phyloP scores from a whole-genome alignment of 2,797 vertebrate genomes.

The Masticophis lateralis region DNA sequence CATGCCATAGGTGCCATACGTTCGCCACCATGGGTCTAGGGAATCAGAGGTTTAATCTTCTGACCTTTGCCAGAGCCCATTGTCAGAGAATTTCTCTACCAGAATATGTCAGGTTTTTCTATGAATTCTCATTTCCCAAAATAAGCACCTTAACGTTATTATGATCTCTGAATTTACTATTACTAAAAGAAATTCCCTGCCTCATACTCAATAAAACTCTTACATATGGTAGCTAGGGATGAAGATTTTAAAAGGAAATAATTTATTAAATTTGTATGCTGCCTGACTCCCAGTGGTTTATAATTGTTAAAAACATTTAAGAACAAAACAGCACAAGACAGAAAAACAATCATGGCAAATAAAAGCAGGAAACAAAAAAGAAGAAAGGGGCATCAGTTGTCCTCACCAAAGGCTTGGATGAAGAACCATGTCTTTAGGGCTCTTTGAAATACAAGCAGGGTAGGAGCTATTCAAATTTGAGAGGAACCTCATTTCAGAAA shows the following conservation, averaged over 20 bases:
- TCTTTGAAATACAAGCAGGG: neutral
- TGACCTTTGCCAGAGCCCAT: neutral
- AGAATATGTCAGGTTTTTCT: neutral
- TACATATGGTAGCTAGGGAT: neutral
- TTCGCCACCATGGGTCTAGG: neutral
- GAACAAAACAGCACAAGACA: neutral
- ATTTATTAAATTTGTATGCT: neutral
- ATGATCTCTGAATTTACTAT: neutral
- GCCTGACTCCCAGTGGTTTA: neutral
- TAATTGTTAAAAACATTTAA: neutral
- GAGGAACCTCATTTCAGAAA: neutral
- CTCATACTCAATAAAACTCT: neutral
- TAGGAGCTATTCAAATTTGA: neutral
- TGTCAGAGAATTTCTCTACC: neutral
- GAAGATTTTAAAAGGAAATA: neutral
- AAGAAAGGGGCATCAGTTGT: neutral
- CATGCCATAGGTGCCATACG: too few species aligned
- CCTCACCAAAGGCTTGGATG: neutral
- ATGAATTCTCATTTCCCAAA: neutral
- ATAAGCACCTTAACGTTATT: neutral
- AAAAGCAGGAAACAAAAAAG: neutral
- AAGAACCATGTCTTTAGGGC: neutral
- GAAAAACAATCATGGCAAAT: neutral
- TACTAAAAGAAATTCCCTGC: neutral
- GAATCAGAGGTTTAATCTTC: neutral